These are phyloP conservation scores for Macropodus opercularis DNA, from an alignment of 2,797 vertebrate genomes.

Conservation along the genomic window DNA sequence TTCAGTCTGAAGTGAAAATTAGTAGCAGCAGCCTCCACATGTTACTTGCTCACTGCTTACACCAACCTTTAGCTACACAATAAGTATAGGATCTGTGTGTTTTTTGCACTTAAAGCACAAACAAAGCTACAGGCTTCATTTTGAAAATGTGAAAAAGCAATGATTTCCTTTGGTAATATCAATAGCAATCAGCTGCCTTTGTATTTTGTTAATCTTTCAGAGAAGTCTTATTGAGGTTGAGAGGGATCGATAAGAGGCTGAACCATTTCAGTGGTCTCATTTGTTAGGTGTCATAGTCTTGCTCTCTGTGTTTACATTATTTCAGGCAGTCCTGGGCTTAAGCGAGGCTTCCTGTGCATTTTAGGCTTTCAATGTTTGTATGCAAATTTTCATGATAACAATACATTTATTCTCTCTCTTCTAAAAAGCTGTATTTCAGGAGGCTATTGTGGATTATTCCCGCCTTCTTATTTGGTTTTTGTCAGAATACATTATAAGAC, in stretches of 20 bases:
- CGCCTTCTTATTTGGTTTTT: not conserved
- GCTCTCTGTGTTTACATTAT: conserved; percentile 2
- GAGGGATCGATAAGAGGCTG: not conserved
- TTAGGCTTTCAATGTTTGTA: too few relatives aligned
- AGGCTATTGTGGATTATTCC: too few relatives aligned
- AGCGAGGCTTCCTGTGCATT: not conserved
- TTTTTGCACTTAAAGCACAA: too few relatives aligned
- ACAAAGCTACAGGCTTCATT: too few relatives aligned
- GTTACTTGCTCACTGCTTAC: not conserved
- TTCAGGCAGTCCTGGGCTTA: not conserved
- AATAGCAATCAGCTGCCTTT: conserved; percentile 7
- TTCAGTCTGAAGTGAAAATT: conserved; percentile 3
- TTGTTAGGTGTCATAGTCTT: conserved; percentile 1
- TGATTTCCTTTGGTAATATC: not conserved
- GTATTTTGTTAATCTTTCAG: not conserved
- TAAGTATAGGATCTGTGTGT: not conserved
- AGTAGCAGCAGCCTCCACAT: not conserved
- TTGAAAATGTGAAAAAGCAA: too few relatives aligned
- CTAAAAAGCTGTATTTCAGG: too few relatives aligned
- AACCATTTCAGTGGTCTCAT: conserved; percentile 14
- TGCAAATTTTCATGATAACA: too few relatives aligned
- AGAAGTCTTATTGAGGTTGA: not conserved
- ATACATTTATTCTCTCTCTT: too few relatives aligned
- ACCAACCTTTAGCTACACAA: not conserved
- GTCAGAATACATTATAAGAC: not conserved